These are phyloP conservation scores for Onychomys torridus DNA, from an alignment of 2,797 vertebrate species.

Conservation along the genomic window DNA sequence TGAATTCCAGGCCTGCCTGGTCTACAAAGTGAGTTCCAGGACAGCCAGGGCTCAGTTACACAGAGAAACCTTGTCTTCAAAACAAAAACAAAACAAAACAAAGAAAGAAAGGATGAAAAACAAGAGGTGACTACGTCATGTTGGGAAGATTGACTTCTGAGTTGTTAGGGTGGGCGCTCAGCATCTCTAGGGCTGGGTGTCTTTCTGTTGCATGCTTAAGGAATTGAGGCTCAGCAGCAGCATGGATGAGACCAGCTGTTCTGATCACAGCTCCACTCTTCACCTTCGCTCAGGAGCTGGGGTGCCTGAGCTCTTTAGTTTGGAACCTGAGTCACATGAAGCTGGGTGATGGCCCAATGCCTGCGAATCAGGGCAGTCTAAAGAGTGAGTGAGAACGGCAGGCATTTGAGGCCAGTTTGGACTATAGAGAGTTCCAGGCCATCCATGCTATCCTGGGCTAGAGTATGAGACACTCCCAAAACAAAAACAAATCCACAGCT, in stretches of 20 bases:
- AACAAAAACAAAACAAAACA: neutral
- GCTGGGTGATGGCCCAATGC: neutral
- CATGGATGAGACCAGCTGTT: neutral
- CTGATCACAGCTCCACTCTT: rapidly evolving
- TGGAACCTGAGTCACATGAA: neutral
- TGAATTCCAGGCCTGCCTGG: neutral
- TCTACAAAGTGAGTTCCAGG: neutral
- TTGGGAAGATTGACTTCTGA: neutral
- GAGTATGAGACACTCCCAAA: neutral
- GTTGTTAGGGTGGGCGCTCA: neutral
- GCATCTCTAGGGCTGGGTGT: neutral
- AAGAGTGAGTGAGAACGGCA: neutral
- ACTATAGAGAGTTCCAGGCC: neutral
- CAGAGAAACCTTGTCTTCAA: neutral
- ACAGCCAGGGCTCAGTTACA: neutral
- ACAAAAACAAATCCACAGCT: neutral
- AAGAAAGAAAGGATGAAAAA: neutral
- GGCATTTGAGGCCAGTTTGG: neutral
- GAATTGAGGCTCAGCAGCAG: neutral
- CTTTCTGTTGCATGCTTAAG: neutral
- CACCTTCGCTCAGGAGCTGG: neutral
- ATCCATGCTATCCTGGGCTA: neutral
- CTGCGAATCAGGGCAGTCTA: neutral
- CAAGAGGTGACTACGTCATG: neutral
- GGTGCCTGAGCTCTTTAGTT: neutral